A percentile compares a stretch with the other conserved stretches of the same genome.
phyloP scores from a whole-genome alignment of 2,888 invertebrate genomes.

The Pemphredon lugubris region DNA sequence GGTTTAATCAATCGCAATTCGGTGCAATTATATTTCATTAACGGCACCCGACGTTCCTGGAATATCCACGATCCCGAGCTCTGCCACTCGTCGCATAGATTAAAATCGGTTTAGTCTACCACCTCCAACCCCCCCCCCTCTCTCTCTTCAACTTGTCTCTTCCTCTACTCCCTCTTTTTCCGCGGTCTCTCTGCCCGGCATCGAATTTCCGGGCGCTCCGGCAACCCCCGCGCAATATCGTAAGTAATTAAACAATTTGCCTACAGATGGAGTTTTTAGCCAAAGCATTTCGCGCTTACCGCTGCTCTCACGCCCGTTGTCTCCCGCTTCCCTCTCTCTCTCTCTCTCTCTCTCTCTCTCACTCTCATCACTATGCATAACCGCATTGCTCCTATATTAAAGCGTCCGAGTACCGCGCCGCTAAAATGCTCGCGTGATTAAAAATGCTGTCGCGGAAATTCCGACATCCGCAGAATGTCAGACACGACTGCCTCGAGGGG shows the following conservation, averaged over 20 bases:
- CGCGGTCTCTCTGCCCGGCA: slow-evolving; percentile 41
- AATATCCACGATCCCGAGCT: slow-evolving; percentile 52
- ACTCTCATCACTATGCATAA: slow-evolving; percentile 78
- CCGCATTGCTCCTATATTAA: slow-evolving; percentile 80
- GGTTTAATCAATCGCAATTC: slow-evolving; percentile 62
- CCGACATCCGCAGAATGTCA: slow-evolving; percentile 72
- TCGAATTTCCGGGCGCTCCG: slow-evolving; percentile 51
- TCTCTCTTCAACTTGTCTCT: slow-evolving; percentile 7
- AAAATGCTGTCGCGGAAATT: slow-evolving; percentile 78
- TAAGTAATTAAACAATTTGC: slow-evolving; percentile 81
- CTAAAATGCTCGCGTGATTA: slow-evolving; percentile 79
- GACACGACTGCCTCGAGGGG: slow-evolving; percentile 44
- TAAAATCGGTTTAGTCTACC: slow-evolving; percentile 53
- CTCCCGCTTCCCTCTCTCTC: slow-evolving; percentile 31
- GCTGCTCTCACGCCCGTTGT: slow-evolving; percentile 38
- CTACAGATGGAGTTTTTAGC: slow-evolving; percentile 80
- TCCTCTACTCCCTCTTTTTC: slow-evolving; percentile 31
- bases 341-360: slow-evolving; percentile 29
- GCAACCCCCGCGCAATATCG: slow-evolving; percentile 60
- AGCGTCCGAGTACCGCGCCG: slow-evolving; percentile 60
- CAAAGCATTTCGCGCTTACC: slow-evolving; percentile 74
- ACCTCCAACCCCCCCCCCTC: slow-evolving; percentile 20
- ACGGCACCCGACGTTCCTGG: slow-evolving; percentile 49
- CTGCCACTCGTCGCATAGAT: slow-evolving; percentile 51
- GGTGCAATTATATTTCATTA: slow-evolving; percentile 64